Base-by-base conservation (phyloP, 2,797 vertebrate species). In the Parotocinclus haroldoi region DNA sequence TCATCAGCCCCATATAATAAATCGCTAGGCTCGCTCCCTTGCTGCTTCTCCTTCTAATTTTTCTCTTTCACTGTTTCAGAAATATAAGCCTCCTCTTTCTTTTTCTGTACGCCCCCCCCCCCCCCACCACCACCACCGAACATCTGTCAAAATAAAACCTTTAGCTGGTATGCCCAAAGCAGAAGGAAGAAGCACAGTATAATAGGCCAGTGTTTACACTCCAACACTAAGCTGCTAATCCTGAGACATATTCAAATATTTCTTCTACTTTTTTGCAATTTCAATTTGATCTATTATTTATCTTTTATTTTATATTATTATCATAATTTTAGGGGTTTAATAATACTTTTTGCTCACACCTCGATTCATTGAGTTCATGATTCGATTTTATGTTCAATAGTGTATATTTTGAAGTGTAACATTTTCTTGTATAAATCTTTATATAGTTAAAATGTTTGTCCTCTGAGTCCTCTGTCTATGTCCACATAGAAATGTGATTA, bases 111-210 rank as follows among this genome's bases (percentile, higher is more conserved):
- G 9, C 61, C 16, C 13, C 61, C 11, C 53, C 50, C 48, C 49
- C 38, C 68, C 48, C 52, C 42, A 58, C 53, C n/a, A 44, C 39
- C 51, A 37, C 37, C 19, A 51, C 17, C 39, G 58, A 19, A 77
- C 66, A 78, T 78, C 69, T 78, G 69, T 74, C 71, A 71, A 64
- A 68, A 78, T 73, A 78, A 77, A 74, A 69, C 53, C 57, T 10
- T 55, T 61, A 63, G 54, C 71, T 78, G 51, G 58, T 58, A 58
- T 54, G 42, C 38, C 46, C 54, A 50, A 66, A 75, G 64, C 46
- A 60, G 50, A 63, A 51, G 46, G 51, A 16, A 69, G 71, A 70
- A 66, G 38, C 65, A 17, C 38, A 68, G 58, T 61, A 48, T 48
- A 68, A 58, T 14, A 49, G 17, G 61, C 27, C 27, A 27, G 27